Evolutionary conservation across 2,888 invertebrate genomes (phyloP).

Genomic region (Eupithecia vulgata): DNA sequence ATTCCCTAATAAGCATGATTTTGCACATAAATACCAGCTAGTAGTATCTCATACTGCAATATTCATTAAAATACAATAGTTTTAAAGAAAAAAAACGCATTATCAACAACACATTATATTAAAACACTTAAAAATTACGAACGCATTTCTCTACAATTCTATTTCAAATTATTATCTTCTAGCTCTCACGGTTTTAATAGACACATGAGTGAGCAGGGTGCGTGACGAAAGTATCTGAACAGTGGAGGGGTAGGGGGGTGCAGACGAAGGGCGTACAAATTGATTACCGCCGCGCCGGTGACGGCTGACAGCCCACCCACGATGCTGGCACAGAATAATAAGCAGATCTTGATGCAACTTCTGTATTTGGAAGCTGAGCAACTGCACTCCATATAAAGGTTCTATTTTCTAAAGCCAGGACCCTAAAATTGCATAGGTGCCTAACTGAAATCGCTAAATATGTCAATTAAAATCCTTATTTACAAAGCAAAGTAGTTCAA

Average conservation of each 20-base stretch:
- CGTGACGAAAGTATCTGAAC: constrained; percentile 75
- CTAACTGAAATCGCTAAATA: background rate
- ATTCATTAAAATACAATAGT: background rate
- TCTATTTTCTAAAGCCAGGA: background rate
- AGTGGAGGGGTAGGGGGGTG: constrained; percentile 56
- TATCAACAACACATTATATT: background rate
- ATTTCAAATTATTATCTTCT: constrained; percentile 39
- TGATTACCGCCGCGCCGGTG: constrained; percentile 72
- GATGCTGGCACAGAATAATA: constrained; percentile 45
- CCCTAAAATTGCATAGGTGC: background rate
- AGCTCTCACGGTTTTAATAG: constrained; percentile 52
- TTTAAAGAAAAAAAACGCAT: background rate
- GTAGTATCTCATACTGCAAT: background rate
- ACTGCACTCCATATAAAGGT: background rate
- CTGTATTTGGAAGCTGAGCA: constrained; percentile 47
- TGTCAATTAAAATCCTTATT: background rate
- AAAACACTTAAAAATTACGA: constrained; percentile 12
- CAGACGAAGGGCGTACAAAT: constrained; percentile 78
- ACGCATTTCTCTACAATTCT: constrained; percentile 23
- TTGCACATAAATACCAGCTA: background rate
- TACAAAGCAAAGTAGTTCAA: background rate
- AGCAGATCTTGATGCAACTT: constrained; percentile 32
- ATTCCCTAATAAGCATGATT: too few species aligned
- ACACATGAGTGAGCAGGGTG: constrained; percentile 64
- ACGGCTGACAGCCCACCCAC: constrained; percentile 78